Evolutionary conservation across 2,113 vertebrate species (phyloP).

Genomic region (Corvus cornix): DNA sequence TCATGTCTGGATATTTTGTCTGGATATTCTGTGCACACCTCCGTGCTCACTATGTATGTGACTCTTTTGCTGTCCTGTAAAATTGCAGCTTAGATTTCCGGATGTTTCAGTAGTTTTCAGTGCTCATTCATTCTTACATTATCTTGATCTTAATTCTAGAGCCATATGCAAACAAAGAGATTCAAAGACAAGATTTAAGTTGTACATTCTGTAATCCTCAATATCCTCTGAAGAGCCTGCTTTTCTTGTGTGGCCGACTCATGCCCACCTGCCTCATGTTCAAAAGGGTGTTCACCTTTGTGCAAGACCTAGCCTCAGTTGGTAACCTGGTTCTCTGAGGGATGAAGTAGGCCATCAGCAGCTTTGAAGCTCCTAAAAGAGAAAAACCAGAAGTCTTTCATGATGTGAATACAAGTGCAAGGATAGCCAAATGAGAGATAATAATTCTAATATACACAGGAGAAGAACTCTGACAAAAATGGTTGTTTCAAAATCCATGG

Average conservation of each 20-base stretch:
- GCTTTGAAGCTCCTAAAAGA: background rate
- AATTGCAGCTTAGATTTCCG: background rate
- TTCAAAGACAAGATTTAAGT: background rate
- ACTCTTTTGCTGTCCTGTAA: background rate
- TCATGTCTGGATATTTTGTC: background rate
- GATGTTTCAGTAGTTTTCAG: constrained; percentile 8
- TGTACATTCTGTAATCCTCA: background rate
- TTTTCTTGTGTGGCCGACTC: constrained; percentile 13
- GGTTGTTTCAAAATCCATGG: background rate
- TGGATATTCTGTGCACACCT: background rate
- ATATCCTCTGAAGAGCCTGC: constrained; percentile 18
- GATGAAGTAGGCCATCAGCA: background rate
- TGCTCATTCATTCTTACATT: background rate
- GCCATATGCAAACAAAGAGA: background rate
- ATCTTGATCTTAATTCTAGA: constrained; percentile 29
- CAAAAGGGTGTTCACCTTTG: background rate
- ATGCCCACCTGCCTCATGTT: background rate
- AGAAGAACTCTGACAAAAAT: background rate
- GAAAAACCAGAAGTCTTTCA: background rate
- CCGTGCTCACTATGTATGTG: background rate
- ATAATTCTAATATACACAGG: background rate
- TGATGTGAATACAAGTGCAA: background rate
- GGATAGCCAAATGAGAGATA: background rate
- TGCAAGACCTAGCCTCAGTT: background rate
- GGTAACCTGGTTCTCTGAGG: background rate